Conservation (phyloP, 2,888 invertebrate genomes). For the Sinotaia quadrata region DNA sequence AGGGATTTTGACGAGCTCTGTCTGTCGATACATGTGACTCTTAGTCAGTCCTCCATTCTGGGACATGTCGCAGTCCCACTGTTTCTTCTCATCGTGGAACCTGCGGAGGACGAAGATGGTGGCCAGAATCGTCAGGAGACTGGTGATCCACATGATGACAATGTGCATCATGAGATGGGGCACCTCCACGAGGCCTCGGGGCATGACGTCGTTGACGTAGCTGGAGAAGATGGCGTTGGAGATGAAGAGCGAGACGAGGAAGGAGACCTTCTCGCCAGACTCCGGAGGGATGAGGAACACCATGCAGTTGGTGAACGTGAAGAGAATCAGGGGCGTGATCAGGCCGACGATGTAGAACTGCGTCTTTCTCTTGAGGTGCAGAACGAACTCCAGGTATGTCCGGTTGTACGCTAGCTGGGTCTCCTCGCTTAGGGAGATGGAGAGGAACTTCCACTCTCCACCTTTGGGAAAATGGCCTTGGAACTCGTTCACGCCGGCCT, state of each 20-base stretch:
- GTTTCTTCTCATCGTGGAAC: slow-evolving; percentile 5
- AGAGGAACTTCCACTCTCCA: not conserved
- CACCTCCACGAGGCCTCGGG: slow-evolving; percentile 11
- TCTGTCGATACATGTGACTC: too few species aligned
- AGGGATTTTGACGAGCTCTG: too few species aligned
- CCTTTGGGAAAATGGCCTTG: not conserved
- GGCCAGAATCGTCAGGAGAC: not conserved
- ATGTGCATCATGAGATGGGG: slow-evolving; percentile 22
- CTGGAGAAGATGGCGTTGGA: slow-evolving; percentile 19
- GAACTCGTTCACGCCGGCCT: not conserved
- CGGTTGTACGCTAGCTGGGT: too few species aligned
- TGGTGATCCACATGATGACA: not conserved
- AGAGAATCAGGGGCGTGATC: slow-evolving; percentile 16
- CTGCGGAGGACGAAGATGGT: slow-evolving; percentile 2
- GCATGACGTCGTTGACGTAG: slow-evolving; percentile 27
- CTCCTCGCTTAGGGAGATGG: too few species aligned
- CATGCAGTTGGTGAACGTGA: slow-evolving; percentile 12
- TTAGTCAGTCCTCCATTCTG: too few species aligned
- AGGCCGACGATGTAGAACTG: not conserved
- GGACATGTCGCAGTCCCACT: too few species aligned
- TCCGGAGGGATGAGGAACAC: slow-evolving; percentile 14
- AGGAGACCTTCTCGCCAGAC: slow-evolving; percentile 19
- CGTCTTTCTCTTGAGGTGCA: not conserved
- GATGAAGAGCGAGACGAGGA: slow-evolving; percentile 27
- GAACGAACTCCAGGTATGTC: not conserved